Conservation (phyloP, 2,888 invertebrate genomes). For the Megalurothrips usitatus region DNA sequence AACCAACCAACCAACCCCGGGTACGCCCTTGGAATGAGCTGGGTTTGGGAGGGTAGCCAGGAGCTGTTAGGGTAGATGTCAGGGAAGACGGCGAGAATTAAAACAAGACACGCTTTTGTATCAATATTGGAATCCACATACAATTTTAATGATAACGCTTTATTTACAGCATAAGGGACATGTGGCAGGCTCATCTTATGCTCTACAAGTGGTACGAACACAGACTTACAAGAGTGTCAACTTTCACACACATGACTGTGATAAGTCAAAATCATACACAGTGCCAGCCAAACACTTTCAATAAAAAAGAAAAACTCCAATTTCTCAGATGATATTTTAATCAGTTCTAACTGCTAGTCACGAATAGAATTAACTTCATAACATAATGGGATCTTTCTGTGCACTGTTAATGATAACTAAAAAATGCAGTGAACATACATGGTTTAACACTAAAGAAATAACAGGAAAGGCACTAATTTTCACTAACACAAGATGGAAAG, state of each 20-base stretch:
- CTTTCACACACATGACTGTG: neutral
- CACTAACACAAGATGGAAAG: neutral
- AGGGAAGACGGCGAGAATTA: too few relatives aligned
- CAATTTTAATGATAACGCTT: neutral
- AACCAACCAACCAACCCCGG: too few relatives aligned
- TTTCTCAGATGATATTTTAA: neutral
- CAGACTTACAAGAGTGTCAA: neutral
- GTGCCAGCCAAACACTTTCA: neutral
- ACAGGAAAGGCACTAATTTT: slow-evolving; percentile 13
- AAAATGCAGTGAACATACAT: neutral
- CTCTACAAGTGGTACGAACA: neutral
- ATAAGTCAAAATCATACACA: neutral
- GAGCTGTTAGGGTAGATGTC: too few relatives aligned
- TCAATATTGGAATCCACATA: neutral
- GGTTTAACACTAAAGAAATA: neutral
- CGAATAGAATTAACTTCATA: neutral
- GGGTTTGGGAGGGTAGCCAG: too few relatives aligned
- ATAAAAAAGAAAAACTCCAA: neutral
- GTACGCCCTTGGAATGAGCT: too few relatives aligned
- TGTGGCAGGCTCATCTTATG: neutral
- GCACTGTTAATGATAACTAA: neutral
- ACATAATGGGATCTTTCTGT: neutral
- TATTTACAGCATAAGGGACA: neutral
- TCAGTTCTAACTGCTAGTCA: neutral
- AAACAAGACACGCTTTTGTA: too few relatives aligned